Evolutionary conservation across 2,888 invertebrate genomes (phyloP).

Genomic region (Drosophila buzzatii): DNA sequence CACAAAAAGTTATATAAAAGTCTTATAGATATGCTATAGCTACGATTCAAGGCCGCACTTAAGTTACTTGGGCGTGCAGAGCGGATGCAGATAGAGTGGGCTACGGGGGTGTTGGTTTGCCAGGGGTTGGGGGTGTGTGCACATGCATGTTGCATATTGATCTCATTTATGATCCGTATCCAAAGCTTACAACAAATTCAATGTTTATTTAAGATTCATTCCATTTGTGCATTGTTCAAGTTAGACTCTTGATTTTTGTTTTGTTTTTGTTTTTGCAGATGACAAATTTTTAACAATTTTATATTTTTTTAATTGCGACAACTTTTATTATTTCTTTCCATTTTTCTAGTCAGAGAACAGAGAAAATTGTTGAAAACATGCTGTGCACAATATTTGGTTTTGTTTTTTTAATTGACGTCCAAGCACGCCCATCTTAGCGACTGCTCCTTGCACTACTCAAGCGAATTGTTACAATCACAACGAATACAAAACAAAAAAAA

Average conservation of each 20-base stretch:
- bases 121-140: conserved; percentile 18
- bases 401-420: conserved; percentile 13
- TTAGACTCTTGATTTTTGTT: conserved; percentile 10
- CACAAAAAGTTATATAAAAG: conserved; percentile 10
- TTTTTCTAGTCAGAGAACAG: conserved; percentile 48
- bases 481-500: conserved; percentile 33
- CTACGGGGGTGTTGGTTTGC: neutral
- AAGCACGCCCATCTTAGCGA: conserved; percentile 50
- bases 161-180: conserved; percentile 67
- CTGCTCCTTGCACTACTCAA: conserved; percentile 72
- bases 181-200: conserved; percentile 52
- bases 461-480: conserved; percentile 73
- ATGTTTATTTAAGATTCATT: conserved; percentile 67
- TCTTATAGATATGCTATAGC: neutral
- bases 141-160: conserved; percentile 63
- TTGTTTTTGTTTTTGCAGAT: conserved; percentile 8
- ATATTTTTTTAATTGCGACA: neutral
- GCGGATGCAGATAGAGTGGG: neutral
- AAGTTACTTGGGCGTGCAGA: conserved; percentile 49
- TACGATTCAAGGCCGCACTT: conserved; percentile 25
- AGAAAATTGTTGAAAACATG: conserved; percentile 42
- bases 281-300: conserved; percentile 4
- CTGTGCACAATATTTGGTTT: conserved; percentile 39
- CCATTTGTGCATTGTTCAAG: conserved; percentile 60
- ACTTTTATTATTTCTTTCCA: conserved; percentile 13